Base-by-base conservation (phyloP, 2,888 invertebrate species). In the Bhutanitis thaidina region DNA sequence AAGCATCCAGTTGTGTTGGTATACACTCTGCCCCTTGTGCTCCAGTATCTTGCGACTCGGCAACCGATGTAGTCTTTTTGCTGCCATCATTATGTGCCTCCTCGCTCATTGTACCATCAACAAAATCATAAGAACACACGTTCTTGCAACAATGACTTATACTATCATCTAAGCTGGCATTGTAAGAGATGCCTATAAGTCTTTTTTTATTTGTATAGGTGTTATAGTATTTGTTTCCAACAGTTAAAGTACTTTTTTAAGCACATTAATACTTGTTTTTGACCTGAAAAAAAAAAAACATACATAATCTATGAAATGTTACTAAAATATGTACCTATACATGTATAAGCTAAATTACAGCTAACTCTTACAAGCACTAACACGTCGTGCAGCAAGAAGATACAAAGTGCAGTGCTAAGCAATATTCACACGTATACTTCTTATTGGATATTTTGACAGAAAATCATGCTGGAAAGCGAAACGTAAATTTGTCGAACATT, bases 31-130 rank as follows among this genome's bases (percentile, higher is more conserved):
- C 62, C 16, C 53, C 60, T 51, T 57, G 57, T 49, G 59, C 54
- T 38, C 62, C 57, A 54, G 57, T 60, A 57, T 72, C 74, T 49
- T 57, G 61, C 14, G 55, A 49, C 32, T 59, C 57, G 41, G 60
- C 61, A 58, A 62, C 64, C 58, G 69, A 63, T 61, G 71, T 67
- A 65, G 67, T 69, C 60, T 71, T 74, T 62, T 71, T 74, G 64
- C 74, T 75, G 57, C 75, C 80, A 65, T 80, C 84, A 73, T 80
- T 71, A 69, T 79, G 79, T 62, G 68, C 75, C 75, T 86, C 85
- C 71, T 86, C 87, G 68, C 86, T 88, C 88, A 89, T 87, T 69
- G 72, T 82, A 77, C 71, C 69, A 74, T 75, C 67, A 67, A 71
- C 69, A 69, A 68, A 69, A 71, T 65, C 71, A 74, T 77, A 61